Evolutionary conservation across 2,797 vertebrate genomes (phyloP).

Genomic region (Steatocranus sp.): DNA sequence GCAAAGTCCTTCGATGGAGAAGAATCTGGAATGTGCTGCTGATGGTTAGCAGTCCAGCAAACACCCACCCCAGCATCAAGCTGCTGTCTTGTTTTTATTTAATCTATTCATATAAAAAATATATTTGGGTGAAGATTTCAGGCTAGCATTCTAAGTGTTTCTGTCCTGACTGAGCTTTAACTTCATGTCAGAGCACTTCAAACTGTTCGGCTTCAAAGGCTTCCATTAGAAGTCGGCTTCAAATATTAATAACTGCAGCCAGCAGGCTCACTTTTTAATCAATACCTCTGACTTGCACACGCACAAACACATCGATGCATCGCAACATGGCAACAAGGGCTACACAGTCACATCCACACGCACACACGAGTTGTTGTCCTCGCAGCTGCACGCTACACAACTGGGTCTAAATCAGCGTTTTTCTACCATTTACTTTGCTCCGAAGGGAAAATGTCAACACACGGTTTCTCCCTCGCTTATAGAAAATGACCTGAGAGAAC

Average conservation of each 20-base stretch:
- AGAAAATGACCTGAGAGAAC: neutral
- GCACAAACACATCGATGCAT: neutral
- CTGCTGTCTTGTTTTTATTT: neutral
- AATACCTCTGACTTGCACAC: constrained; percentile 26
- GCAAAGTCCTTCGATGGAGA: neutral
- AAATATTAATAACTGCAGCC: constrained; percentile 57
- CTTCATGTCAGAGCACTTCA: constrained; percentile 32
- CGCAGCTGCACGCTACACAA: neutral
- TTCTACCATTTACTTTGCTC: neutral
- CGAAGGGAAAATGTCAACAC: neutral
- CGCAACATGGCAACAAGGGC: neutral
- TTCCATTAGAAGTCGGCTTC: constrained; percentile 24
- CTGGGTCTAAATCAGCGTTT: neutral
- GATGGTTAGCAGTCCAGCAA: neutral
- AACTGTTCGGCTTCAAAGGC: constrained; percentile 46
- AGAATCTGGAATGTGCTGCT: neutral
- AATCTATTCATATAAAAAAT: neutral
- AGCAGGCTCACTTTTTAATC: constrained; percentile 28
- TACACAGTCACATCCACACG: neutral
- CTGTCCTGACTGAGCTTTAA: constrained; percentile 4
- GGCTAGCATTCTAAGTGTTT: neutral
- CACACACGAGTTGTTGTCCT: neutral
- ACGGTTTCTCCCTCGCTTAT: neutral
- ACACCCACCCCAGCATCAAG: neutral
- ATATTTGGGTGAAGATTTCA: neutral